phyloP scores from a whole-genome alignment of 92 coral and sea anemone species.

The Montipora capitata region DNA sequence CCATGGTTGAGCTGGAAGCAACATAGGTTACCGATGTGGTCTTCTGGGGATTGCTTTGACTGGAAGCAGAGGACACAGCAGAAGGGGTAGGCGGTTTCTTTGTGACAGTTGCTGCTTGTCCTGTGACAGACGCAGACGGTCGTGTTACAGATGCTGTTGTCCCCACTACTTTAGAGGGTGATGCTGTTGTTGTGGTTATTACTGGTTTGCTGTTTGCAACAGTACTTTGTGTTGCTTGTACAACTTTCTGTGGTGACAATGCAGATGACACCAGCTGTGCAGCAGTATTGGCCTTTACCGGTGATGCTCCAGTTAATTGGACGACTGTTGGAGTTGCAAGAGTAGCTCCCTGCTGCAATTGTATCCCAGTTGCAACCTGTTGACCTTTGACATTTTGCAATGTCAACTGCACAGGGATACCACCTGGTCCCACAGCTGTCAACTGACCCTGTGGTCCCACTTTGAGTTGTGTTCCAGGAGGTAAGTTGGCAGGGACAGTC shows the following conservation, averaged over 20 bases:
- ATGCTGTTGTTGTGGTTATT: slow-evolving; percentile 27
- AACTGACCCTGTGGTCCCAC: slow-evolving; percentile 90
- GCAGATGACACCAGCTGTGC: slow-evolving; percentile 45
- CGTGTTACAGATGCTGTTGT: slow-evolving; percentile 34
- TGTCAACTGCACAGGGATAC: slow-evolving; percentile 88
- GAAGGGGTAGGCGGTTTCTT: not conserved
- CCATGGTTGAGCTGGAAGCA: not conserved
- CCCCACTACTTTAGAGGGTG: slow-evolving; percentile 39
- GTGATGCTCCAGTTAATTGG: slow-evolving; percentile 57
- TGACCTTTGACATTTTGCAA: slow-evolving; percentile 80
- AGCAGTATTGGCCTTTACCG: slow-evolving; percentile 54
- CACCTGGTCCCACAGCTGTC: slow-evolving; percentile 93
- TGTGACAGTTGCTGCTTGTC: slow-evolving; percentile 18
- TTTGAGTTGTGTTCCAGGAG: slow-evolving; percentile 91
- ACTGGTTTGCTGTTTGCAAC: slow-evolving; percentile 21
- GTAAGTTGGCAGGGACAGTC: slow-evolving; percentile 79
- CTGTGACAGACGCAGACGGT: not conserved
- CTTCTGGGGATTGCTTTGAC: slow-evolving; percentile 26
- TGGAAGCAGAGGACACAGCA: not conserved
- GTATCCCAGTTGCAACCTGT: slow-evolving; percentile 79
- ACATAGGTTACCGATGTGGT: not conserved
- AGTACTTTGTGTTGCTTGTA: slow-evolving; percentile 16
- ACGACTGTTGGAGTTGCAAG: slow-evolving; percentile 66
- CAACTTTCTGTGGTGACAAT: slow-evolving; percentile 40
- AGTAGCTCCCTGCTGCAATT: slow-evolving; percentile 73